Conservation (phyloP, 2,797 vertebrate species). For the Lutjanus campechanus region DNA sequence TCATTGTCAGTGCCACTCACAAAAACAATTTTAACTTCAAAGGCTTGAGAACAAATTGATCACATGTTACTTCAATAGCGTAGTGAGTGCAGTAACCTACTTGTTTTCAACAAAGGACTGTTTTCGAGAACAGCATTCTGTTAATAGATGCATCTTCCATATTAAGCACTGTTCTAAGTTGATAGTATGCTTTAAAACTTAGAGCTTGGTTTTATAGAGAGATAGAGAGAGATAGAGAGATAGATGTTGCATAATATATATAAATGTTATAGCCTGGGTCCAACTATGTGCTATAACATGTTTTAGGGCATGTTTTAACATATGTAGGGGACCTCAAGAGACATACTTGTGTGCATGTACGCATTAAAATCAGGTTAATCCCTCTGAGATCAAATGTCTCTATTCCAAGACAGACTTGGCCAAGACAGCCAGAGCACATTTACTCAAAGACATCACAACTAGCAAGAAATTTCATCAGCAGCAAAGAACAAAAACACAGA, state of each 20-base stretch:
- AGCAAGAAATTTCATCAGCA: conserved; percentile 43
- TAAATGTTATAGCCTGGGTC: neutral
- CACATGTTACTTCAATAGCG: conserved; percentile 29
- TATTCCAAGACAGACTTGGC: conserved; percentile 40
- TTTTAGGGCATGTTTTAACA: conserved; percentile 4
- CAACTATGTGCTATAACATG: neutral
- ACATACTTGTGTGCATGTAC: neutral
- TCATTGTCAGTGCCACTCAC: conserved; percentile 44
- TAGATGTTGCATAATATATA: neutral
- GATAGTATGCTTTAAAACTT: conserved; percentile 3
- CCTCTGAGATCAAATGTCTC: conserved; percentile 53
- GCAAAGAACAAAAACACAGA: conserved; percentile 41
- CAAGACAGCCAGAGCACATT: conserved; percentile 50
- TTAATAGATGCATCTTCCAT: conserved; percentile 8
- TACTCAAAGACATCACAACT: conserved; percentile 54
- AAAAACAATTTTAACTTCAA: conserved; percentile 63
- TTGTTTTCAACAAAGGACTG: conserved; percentile 40
- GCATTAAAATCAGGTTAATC: conserved; percentile 56
- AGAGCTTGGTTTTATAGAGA: neutral
- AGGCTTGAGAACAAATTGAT: conserved; percentile 54
- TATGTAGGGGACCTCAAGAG: conserved; percentile 11
- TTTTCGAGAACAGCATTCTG: conserved; percentile 15
- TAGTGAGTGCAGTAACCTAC: conserved; percentile 32
- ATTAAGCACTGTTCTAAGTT: neutral
- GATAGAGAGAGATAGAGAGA: neutral